Percentiles rank a stretch among this genome's conserved stretches.
phyloP scores from a whole-genome alignment of 2,113 vertebrate species.

The Pipra filicauda region DNA sequence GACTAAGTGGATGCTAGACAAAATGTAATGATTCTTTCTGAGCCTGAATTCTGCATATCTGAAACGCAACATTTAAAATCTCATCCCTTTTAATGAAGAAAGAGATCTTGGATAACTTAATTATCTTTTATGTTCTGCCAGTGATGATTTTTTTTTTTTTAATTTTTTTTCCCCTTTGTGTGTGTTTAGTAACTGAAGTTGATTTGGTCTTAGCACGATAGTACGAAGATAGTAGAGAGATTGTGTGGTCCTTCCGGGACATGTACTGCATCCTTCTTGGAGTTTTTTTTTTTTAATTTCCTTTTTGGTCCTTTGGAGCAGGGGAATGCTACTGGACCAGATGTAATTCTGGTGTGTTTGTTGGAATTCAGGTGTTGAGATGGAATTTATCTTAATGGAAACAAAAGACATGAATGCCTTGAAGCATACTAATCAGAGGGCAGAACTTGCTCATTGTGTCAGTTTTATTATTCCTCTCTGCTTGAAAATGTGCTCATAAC shows the following conservation, averaged over 20 bases:
- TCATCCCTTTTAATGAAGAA: not conserved
- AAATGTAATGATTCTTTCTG: not conserved
- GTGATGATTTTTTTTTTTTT: not conserved
- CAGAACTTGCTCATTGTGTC: not conserved
- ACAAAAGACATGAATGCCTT: not conserved
- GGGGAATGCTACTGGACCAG: not conserved
- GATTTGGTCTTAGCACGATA: not conserved
- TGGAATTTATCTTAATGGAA: not conserved
- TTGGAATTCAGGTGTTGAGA: not conserved
- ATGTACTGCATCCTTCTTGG: not conserved
- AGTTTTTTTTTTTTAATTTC: not conserved
- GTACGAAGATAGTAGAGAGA: not conserved
- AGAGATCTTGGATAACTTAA: not conserved
- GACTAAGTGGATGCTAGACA: not conserved
- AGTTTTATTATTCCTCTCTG: not conserved
- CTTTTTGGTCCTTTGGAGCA: not conserved
- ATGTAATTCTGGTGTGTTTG: not conserved
- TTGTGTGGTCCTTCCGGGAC: not conserved
- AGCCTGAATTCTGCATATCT: not conserved
- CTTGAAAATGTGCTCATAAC: not conserved
- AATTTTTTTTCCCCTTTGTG: not conserved
- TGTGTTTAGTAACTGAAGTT: not conserved
- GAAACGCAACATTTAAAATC: not conserved
- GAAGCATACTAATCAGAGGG: not conserved
- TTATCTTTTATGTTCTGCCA: not conserved